Base-by-base conservation (phyloP, 2,888 invertebrate species). In the Lamproptera curius region DNA sequence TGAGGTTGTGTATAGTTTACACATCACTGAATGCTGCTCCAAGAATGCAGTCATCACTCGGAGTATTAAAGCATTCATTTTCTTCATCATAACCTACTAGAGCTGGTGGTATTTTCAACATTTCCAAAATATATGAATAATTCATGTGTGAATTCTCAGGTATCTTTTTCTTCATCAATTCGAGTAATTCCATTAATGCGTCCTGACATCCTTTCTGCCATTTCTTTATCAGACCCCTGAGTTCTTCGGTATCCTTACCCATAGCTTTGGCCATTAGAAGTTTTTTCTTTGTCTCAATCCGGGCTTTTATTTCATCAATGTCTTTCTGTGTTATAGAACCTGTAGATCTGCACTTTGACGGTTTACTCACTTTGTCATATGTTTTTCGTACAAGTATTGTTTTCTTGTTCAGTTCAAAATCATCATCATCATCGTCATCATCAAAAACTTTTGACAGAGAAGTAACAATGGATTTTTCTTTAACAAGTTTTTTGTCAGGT, bases 161-260 rank as follows among this genome's bases (percentile, higher is more conserved):
- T 52, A 77, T 70, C 43, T 83, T 84, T 1, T 60, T 69, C 50
- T 75, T 77, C 73, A 89, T 82, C 28, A 85, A 54, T 28, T 79
- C 79, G 61, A 89, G 74, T 10, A 90, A 68, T 47, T 89, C 85
- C 50, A 76, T 72, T 13, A 91, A 61, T 0, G 89, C 90, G 57
- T 78, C 76, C 53, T 89, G 88, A 52, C 90, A 90, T 1, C 88
- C 89, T 44, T 70, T 78, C 55, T 87, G 85, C 90, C 90, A 90
- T 56, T 80, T 89, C 48, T 83, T 78, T 17, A 90, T 89, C 16
- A 88, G 67, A 31, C 53, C 66, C 50, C 80, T 64, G 4, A 91
- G 57, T 60, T 90, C 89, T 51, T 79, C 79, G 0, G 83, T 78
- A 31, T 89, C 88, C 40, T 82, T 74, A 13, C 78, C 73, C 51